A percentile compares a stretch with the other conserved stretches of the same genome.
phyloP scores from a whole-genome alignment of 2,888 invertebrate species.

The Diplazon laetatorius region DNA sequence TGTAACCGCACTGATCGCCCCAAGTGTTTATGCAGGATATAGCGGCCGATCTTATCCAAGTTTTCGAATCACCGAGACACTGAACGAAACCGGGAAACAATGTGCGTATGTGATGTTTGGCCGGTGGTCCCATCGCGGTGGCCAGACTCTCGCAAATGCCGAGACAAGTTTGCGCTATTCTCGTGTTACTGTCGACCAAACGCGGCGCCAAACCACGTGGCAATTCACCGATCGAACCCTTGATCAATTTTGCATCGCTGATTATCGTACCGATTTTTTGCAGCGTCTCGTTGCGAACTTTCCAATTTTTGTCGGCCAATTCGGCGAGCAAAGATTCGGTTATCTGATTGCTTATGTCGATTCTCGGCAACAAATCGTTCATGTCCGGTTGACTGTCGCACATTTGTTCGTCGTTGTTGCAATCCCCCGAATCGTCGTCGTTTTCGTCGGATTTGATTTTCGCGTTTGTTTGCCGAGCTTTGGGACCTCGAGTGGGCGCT shows the following conservation, averaged over 20 bases:
- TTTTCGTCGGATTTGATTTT: conserved; percentile 70
- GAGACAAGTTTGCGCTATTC: conserved; percentile 92
- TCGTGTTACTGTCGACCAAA: conserved; percentile 95
- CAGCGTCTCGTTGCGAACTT: conserved; percentile 85
- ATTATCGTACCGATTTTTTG: conserved; percentile 88
- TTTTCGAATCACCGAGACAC: conserved; percentile 87
- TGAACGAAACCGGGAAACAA: conserved; percentile 93
- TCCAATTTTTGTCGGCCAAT: conserved; percentile 96
- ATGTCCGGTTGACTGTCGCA: conserved; percentile 83
- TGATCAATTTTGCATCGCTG: conserved; percentile 91
- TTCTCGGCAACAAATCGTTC: conserved; percentile 88
- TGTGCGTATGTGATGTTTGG: conserved; percentile 90
- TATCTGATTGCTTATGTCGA: conserved; percentile 92
- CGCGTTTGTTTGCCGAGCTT: conserved; percentile 42
- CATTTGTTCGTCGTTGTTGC: conserved; percentile 82
- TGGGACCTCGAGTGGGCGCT: conserved; percentile 73
- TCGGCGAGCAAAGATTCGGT: conserved; percentile 92
- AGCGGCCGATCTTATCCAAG: conserved; percentile 91
- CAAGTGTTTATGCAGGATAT: conserved; percentile 93
- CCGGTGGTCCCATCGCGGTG: conserved; percentile 91
- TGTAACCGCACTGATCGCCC: conserved; percentile 91
- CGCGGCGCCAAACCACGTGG: conserved; percentile 91
- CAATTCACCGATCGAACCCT: conserved; percentile 92
- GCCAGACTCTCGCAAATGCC: conserved; percentile 93
- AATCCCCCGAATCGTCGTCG: conserved; percentile 83